Evolutionary conservation across 2,888 invertebrate genomes (phyloP), one percentile per base, ranked within the genome.

Genomic region (Tethea ocularis): DNA sequence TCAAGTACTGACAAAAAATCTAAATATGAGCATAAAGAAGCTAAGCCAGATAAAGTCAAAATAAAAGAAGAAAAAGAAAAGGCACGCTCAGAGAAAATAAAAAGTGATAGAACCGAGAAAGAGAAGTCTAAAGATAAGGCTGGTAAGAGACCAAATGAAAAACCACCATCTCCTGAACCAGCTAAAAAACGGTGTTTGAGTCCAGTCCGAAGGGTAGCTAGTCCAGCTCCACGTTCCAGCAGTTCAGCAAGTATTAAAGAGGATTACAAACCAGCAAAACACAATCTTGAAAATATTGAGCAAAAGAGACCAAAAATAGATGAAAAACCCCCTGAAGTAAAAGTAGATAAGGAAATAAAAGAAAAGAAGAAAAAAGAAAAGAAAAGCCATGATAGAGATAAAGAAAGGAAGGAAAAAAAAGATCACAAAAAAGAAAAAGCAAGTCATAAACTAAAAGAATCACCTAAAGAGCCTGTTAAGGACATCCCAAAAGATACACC

Each of bases 281-380:
- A 87, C 63, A 78, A 59, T 62, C 60, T 77, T 61, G 89, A 91
- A 51, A 74, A 53, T 60, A 71, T 79, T 64, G 91, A 92, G 59
- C 80, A 78, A 59, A 89, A 87, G 62, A 91, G 88, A 70, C 64
- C 72, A 15, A 93, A 93, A 72, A 72, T 79, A 29, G 94, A 94
- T 57, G 94, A 94, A 58, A 89, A 92, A 64, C 84, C 89, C 56
- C 83, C 89, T 71, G 95, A 94, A 64, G 86, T 94, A 53, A 94
- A 95, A 80, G 63, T 77, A 41, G 91, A 92, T 46, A 94, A 94
- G 67, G 94, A 95, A 71, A 65, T 78, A 2, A 91, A 92, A 72
- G 94, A 94, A 67, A 92, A 93, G 64, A 94, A 94, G 68, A 95
- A 94, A 71, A 95, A 94, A 72, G 95, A 94, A 64, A 95, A 95